A percentile compares a stretch with the other conserved stretches of the same genome.
phyloP scores from a whole-genome alignment of 2,888 invertebrate species.

The Cryptus armator region DNA sequence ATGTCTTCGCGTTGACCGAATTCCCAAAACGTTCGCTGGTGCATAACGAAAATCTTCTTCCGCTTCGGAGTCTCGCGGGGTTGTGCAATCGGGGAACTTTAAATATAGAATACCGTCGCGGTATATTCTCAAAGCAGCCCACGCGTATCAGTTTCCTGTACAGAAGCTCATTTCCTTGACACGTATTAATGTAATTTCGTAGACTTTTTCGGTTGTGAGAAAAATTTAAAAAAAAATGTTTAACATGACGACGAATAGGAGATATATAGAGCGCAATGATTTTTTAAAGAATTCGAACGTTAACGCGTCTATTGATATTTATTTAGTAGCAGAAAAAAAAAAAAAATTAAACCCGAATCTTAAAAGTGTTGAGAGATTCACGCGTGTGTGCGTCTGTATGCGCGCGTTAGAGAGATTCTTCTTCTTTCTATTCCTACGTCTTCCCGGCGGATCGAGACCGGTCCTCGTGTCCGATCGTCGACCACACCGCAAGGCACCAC shows the following conservation, averaged over 20 bases:
- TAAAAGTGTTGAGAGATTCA: conserved; percentile 31
- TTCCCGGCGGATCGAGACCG: conserved; percentile 56
- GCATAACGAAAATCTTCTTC: conserved; percentile 8
- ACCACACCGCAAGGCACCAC: conserved; percentile 54
- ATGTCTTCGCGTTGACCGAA: background rate
- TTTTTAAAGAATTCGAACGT: background rate
- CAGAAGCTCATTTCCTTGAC: conserved; percentile 2
- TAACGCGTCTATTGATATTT: conserved; percentile 4
- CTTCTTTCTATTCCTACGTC: conserved; percentile 46
- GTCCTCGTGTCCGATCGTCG: conserved; percentile 45
- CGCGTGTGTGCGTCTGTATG: background rate
- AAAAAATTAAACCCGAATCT: conserved; percentile 31
- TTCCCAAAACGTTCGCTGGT: background rate
- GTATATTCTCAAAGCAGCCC: conserved; percentile 24
- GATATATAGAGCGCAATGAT: background rate
- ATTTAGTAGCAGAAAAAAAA: background rate
- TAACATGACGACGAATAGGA: background rate
- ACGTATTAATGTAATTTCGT: conserved; percentile 17
- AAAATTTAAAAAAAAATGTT: background rate
- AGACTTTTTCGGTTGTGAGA: background rate
- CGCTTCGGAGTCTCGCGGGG: conserved; percentile 2
- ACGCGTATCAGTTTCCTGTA: conserved; percentile 32
- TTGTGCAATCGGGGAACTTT: conserved; percentile 20
- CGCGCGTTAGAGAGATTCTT: conserved; percentile 51
- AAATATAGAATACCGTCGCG: conserved; percentile 32